Base-by-base conservation (phyloP, 1,140 invertebrate genomes). In the Megalopta genalis region DNA sequence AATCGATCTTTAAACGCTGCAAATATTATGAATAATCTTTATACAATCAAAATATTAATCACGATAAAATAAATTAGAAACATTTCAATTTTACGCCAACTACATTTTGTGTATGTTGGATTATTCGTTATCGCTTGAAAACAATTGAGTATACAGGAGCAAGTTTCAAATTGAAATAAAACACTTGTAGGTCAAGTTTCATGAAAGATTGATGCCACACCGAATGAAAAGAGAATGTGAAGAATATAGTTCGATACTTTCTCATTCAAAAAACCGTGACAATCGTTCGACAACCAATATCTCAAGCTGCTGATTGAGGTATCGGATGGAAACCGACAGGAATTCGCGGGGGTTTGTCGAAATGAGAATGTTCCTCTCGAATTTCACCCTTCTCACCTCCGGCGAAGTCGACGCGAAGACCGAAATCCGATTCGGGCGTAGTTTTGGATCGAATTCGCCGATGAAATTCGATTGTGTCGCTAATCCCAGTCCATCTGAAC, bases 391-490 rank as follows among this genome's bases (percentile, higher is more conserved):
- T 64, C 42, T 23, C 9, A 8, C 21, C 12, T 21, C 0, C 14
- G 14, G 23, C 9, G n/a, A 8, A 65, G 39, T 12, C 18, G 18
- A 14, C 37, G 16, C 18, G 52, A 21, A 59, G 14, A n/a, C 21
- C 21, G n/a, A 32, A 67, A 75, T 67, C 37, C 46, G 32, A 82
- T 49, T 74, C 27, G 37, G 9, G 23, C 63, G 16, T 52, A 66
- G 23, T 63, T 73, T 71, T 32, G 37, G 32, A 12, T 23, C 0
- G 23, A 27, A 78, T 32, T 12, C 14, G n/a, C 39, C 63, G 27
- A 69, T 77, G 32, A 69, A 70, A 84, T 49, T 83, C 46, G 21
- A 63, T 75, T 70, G 27, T 60, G 25, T 42, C 39, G 39, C 27
- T 60, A 68, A 83, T 67, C 18, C 14, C 46, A 10, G 7, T 4